A percentile compares a stretch with the other conserved stretches of the same genome.
Conservation (phyloP, 2,113 vertebrate species). For the Nerophis lumbriciformis region DNA sequence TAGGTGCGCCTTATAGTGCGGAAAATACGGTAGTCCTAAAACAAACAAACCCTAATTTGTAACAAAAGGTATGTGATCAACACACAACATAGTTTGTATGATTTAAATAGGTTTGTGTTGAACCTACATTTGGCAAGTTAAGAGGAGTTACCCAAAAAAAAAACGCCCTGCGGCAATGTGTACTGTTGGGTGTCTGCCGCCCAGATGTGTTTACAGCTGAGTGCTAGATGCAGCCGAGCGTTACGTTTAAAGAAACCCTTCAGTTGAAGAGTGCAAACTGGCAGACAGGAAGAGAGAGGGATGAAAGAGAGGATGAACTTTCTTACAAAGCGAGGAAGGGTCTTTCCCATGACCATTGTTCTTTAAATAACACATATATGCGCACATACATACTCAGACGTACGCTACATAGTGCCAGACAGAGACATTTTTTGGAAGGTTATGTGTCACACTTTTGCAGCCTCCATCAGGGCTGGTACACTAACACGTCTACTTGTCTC, state of each 20-base stretch:
- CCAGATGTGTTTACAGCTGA: constrained; percentile 6
- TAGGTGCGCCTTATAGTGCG: too few relatives aligned
- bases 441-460: background rate
- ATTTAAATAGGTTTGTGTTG: background rate
- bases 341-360: constrained; percentile 20
- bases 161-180: background rate
- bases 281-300: constrained; percentile 28
- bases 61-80: background rate
- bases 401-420: background rate
- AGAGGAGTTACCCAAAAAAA: background rate
- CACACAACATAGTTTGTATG: background rate
- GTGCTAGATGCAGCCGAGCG: background rate
- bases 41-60: background rate
- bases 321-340: constrained; percentile 2
- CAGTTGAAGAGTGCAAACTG: constrained; percentile 5
- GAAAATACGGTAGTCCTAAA: background rate
- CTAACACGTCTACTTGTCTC: background rate
- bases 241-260: background rate
- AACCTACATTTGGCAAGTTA: background rate
- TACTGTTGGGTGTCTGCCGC: background rate
- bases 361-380: background rate
- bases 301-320: constrained; percentile 8
- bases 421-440: background rate
- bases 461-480: background rate
- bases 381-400: background rate